phyloP scores from a whole-genome alignment of 2,113 vertebrate genomes.

The Phylloscopus trochilus region DNA sequence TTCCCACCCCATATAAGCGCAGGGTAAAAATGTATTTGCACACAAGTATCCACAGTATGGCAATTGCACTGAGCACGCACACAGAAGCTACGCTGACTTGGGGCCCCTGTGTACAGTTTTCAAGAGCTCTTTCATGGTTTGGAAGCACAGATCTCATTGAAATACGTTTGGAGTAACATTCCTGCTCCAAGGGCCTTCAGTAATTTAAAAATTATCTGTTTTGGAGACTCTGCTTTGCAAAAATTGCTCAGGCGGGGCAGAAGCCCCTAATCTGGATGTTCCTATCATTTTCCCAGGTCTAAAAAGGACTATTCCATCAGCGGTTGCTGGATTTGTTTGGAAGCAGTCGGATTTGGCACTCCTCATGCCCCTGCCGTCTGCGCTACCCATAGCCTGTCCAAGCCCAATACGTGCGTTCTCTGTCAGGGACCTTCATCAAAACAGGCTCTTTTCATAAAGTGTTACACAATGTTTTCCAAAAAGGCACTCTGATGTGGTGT shows the following conservation, averaged over 20 bases:
- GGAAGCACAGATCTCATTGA: not conserved
- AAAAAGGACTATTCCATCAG: not conserved
- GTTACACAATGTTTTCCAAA: constrained; percentile 31
- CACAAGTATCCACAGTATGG: not conserved
- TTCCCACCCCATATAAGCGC: accelerated
- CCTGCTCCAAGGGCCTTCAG: not conserved
- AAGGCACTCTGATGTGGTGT: not conserved
- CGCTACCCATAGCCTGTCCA: not conserved
- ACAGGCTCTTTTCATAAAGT: constrained; percentile 23
- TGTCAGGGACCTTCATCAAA: constrained; percentile 7
- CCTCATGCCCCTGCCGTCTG: not conserved
- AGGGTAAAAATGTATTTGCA: not conserved
- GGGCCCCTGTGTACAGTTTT: not conserved
- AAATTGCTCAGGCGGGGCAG: not conserved
- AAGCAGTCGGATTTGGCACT: constrained; percentile 15
- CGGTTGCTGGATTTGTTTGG: not conserved
- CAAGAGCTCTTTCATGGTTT: not conserved
- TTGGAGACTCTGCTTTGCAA: not conserved
- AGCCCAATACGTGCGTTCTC: not conserved
- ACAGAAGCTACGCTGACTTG: not conserved
- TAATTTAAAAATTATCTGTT: not conserved
- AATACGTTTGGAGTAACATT: not conserved
- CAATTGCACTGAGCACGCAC: not conserved
- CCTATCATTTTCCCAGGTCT: not conserved
- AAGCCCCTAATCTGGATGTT: not conserved